A percentile compares a stretch with the other conserved stretches of the same genome.
Evolutionary conservation across 2,888 invertebrate genomes (phyloP).

Genomic region (Hoplodrina ambigua): DNA sequence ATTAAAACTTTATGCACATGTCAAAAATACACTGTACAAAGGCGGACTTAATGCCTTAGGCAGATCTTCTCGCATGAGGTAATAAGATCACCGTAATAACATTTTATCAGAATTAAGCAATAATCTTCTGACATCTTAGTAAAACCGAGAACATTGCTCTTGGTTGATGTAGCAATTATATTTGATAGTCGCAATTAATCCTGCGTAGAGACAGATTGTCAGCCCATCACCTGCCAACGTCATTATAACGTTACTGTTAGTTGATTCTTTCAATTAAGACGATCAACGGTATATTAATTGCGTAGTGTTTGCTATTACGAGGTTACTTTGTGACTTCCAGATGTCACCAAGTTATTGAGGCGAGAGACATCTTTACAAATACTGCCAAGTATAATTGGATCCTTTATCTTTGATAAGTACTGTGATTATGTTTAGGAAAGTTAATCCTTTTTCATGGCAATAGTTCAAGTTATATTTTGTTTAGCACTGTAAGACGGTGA

Average conservation of each 20-base stretch:
- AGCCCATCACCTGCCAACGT: conserved; percentile 28
- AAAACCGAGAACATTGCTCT: background rate
- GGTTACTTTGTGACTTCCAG: background rate
- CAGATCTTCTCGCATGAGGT: background rate
- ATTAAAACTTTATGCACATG: no score
- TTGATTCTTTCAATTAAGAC: background rate
- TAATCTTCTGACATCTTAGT: background rate
- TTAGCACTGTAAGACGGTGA: no score
- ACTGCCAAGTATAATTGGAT: background rate
- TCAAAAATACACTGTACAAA: no score
- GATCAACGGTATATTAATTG: background rate
- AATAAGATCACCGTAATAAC: background rate
- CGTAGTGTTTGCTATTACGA: background rate
- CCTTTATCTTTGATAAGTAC: background rate
- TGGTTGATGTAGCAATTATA: conserved; percentile 31
- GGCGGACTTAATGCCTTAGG: no score
- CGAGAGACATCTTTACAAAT: background rate
- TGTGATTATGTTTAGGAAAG: background rate
- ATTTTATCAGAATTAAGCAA: background rate
- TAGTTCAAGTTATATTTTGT: background rate
- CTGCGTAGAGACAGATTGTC: conserved; percentile 32
- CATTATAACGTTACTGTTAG: conserved; percentile 31
- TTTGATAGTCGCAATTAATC: conserved; percentile 43
- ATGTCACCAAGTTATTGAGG: background rate
- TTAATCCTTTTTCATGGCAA: background rate